phyloP scores from a whole-genome alignment of 2,797 vertebrate species.

The Hydrolagus colliei region DNA sequence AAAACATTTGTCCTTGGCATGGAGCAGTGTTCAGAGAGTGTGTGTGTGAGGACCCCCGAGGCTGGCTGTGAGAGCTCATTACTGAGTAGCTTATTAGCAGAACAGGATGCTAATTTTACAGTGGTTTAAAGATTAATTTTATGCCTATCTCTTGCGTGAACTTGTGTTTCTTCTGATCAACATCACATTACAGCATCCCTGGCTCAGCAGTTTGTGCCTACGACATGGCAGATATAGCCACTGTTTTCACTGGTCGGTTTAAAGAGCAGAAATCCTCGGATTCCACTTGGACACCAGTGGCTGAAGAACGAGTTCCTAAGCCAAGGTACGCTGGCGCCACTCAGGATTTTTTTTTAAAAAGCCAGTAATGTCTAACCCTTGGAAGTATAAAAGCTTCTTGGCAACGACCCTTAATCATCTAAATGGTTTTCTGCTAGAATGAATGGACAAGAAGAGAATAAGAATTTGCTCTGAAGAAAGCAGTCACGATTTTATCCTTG shows the following conservation, averaged over 20 bases:
- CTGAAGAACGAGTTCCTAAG: slow-evolving; percentile 88
- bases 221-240: slow-evolving; percentile 89
- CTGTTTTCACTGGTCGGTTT: slow-evolving; percentile 89
- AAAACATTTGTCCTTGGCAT: background rate
- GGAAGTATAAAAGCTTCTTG: background rate
- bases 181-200: slow-evolving; percentile 77
- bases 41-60: background rate
- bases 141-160: slow-evolving; percentile 37
- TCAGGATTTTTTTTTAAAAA: background rate
- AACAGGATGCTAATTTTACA: slow-evolving; percentile 3
- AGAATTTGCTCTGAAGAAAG: background rate
- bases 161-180: slow-evolving; percentile 49
- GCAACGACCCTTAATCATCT: background rate
- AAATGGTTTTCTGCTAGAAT: background rate
- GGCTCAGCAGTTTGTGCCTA: slow-evolving; percentile 96
- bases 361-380: slow-evolving; percentile 4
- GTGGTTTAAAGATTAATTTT: slow-evolving; percentile 9
- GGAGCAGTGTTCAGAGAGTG: background rate
- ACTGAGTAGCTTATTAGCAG: background rate
- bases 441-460: background rate
- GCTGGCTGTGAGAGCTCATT: background rate
- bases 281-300: slow-evolving; percentile 95
- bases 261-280: slow-evolving; percentile 97
- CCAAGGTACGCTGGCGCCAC: slow-evolving; percentile 67
- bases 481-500: background rate